Conservation (phyloP, 2,113 vertebrate genomes). For the Craseonycteris thonglongyai region DNA sequence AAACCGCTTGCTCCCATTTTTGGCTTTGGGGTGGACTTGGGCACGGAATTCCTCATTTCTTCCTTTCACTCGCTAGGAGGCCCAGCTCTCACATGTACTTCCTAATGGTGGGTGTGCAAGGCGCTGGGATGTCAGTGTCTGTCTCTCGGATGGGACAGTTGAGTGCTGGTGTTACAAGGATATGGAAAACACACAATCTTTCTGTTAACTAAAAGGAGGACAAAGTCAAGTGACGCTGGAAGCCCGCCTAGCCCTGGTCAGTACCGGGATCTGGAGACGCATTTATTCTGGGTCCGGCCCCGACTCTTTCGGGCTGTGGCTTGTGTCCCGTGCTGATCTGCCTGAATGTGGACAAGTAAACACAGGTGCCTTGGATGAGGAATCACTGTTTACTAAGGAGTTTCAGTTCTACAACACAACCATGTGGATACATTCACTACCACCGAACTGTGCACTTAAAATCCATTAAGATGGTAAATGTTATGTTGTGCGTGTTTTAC, state of each 20-base stretch:
- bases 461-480: not conserved
- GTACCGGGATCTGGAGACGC: not conserved
- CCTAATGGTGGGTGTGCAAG: accelerated
- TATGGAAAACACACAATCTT: not conserved
- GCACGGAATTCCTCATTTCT: not conserved
- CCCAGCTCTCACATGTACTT: not conserved
- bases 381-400: not conserved
- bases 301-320: not conserved
- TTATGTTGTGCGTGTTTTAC: not conserved
- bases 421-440: not conserved
- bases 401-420: not conserved
- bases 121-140: not conserved
- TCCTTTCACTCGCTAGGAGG: not conserved
- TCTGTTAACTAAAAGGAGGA: not conserved
- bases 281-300: not conserved
- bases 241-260: not conserved
- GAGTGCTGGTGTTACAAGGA: not conserved
- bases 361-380: not conserved
- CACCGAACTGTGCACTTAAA: not conserved
- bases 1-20: not conserved
- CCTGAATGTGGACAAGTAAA: not conserved
- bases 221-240: not conserved
- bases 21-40: not conserved
- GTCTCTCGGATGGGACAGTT: not conserved
- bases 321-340: not conserved